Base-by-base conservation (phyloP, 2,888 invertebrate genomes). In the Selenia dentaria region DNA sequence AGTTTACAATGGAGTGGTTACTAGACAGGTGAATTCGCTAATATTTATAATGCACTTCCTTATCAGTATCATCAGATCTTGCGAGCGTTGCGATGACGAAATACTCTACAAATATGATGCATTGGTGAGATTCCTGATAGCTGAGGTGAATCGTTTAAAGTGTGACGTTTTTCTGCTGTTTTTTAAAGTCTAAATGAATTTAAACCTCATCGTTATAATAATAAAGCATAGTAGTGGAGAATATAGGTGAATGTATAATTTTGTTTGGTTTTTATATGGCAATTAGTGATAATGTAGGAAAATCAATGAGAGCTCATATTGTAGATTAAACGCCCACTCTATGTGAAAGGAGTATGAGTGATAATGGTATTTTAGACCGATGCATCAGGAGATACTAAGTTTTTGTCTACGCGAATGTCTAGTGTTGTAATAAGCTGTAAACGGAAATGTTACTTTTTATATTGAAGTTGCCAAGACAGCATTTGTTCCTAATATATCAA, bases 91-190 rank as follows among this genome's bases (percentile, higher is more conserved):
- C 60, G 72, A 86, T 62, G 72, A 86, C 83, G 85, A 83, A 84
- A 84, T 79, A 68, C 73, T 76, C 76, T 69, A 79, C 86, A 83
- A 86, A 85, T 83, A 86, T 89, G 87, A 89, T 88, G 86, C 75
- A 89, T 88, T 69, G 83, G 72, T 69, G 65, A 73, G 85, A 85
- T 83, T 69, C 43, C 45, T 67, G 85, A 87, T 86, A 81, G 67
- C 64, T 61, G 56, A 64, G 54, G 60, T 67, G 64, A 63, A 74
- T 67, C 69, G 54, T 63, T 70, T 68, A 69, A 67, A 69, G 64
- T 64, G 51, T 53, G 22, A 26, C n/a, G 9, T 12, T 57, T 56
- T 57, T 24, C 54, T 41, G 18, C 13, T 39, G 13, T 31, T 22
- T 29, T n/a, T 10, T 24, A 9, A 13, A n/a, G 6, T 27, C 5